These are phyloP conservation scores for Clinocottus analis DNA, from an alignment of 2,113 vertebrate species.

Conservation along the genomic window DNA sequence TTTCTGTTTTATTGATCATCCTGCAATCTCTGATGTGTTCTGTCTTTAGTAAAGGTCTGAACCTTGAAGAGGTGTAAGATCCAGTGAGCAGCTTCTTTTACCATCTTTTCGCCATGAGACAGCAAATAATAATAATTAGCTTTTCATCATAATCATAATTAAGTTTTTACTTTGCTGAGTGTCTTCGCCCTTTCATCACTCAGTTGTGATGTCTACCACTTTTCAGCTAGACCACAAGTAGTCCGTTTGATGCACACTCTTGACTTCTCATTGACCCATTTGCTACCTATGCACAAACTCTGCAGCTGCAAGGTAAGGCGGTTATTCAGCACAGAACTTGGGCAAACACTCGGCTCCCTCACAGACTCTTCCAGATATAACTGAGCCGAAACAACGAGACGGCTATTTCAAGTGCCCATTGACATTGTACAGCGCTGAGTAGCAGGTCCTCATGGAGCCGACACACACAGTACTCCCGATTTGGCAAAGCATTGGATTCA, in stretches of 20 bases:
- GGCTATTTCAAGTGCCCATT: conserved; percentile 56
- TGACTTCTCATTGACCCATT: conserved; percentile 64
- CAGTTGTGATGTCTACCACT: conserved; percentile 31
- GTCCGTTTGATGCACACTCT: conserved; percentile 51
- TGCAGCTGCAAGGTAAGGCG: conserved; percentile 20
- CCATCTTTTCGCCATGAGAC: neutral
- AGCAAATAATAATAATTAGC: neutral
- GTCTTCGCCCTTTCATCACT: conserved; percentile 21
- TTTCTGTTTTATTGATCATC: conserved; percentile 36
- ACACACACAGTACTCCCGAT: conserved; percentile 54
- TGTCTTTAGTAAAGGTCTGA: neutral
- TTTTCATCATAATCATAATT: neutral
- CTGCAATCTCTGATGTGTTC: neutral
- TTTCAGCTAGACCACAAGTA: conserved; percentile 43
- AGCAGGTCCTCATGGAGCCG: conserved; percentile 18
- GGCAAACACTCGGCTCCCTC: conserved; percentile 46
- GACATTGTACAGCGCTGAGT: conserved; percentile 32
- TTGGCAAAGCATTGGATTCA: conserved; percentile 59
- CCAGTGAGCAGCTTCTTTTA: neutral
- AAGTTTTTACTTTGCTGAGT: neutral
- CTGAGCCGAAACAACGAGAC: conserved; percentile 45
- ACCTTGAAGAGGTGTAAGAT: conserved; percentile 9
- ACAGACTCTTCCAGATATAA: conserved; percentile 34
- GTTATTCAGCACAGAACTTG: conserved; percentile 35
- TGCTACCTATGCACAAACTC: conserved; percentile 23